phyloP scores from a whole-genome alignment of 2,888 invertebrate genomes.

The Drosophila monieri region DNA sequence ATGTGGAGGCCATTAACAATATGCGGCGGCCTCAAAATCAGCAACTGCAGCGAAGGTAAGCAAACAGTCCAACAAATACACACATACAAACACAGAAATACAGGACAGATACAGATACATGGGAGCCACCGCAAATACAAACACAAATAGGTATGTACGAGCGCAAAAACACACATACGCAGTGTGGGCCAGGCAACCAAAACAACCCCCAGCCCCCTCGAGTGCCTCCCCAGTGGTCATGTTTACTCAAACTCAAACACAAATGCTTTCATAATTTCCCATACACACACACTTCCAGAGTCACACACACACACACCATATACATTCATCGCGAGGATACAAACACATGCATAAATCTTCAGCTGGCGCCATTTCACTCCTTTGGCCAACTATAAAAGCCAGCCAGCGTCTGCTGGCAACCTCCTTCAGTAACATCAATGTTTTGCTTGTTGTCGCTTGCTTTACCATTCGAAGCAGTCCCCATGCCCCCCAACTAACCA shows the following conservation, averaged over 20 bases:
- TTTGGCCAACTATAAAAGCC: slow-evolving; percentile 59
- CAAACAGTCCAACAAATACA: slow-evolving; percentile 40
- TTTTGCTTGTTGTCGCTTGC: slow-evolving; percentile 71
- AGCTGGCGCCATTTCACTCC: slow-evolving; percentile 74
- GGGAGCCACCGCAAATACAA: slow-evolving; percentile 7
- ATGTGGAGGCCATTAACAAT: slow-evolving; percentile 63
- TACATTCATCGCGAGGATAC: slow-evolving; percentile 14
- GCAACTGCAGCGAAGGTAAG: slow-evolving; percentile 50
- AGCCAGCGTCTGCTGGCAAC: slow-evolving; percentile 57
- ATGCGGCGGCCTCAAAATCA: slow-evolving; percentile 49
- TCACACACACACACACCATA: slow-evolving; percentile 10
- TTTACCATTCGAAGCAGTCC: slow-evolving; percentile 43
- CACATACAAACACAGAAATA: slow-evolving; percentile 5
- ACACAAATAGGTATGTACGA: slow-evolving; percentile 10
- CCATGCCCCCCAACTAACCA: not conserved
- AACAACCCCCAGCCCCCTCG: slow-evolving; percentile 48
- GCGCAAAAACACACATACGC: slow-evolving; percentile 23
- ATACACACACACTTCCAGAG: slow-evolving; percentile 5
- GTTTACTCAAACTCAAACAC: slow-evolving; percentile 62
- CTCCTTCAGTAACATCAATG: slow-evolving; percentile 58
- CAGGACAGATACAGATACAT: slow-evolving; percentile 5
- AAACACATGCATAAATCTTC: slow-evolving; percentile 64
- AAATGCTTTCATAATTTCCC: slow-evolving; percentile 72
- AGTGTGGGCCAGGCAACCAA: slow-evolving; percentile 41
- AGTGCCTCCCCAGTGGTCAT: slow-evolving; percentile 34